phyloP scores from a whole-genome alignment of 2,113 vertebrate species.

The Cyprinodon brontotheroides region DNA sequence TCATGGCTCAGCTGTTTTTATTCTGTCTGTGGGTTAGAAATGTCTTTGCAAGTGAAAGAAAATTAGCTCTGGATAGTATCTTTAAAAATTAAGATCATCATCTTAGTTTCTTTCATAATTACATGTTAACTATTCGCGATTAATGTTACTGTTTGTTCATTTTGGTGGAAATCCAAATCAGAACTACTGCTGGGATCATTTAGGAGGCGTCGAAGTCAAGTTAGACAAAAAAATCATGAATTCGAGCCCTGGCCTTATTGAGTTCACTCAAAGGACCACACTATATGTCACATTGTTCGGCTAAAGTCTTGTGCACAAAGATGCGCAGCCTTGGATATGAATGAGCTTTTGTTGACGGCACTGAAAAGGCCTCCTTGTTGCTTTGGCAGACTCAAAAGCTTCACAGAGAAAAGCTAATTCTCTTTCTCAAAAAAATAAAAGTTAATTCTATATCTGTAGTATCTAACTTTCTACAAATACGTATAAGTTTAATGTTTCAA shows the following conservation, averaged over 20 bases:
- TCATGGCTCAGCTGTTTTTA: background rate
- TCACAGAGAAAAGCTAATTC: constrained; percentile 7
- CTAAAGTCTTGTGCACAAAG: constrained; percentile 45
- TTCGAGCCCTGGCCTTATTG: constrained; percentile 12
- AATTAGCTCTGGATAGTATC: background rate
- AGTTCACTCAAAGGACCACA: constrained; percentile 28
- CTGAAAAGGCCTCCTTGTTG: constrained; percentile 69
- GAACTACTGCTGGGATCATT: background rate
- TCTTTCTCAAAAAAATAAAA: constrained; percentile 7
- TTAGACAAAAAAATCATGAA: constrained; percentile 8
- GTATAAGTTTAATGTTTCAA: constrained; percentile 3
- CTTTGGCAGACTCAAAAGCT: constrained; percentile 49
- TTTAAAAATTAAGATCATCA: background rate
- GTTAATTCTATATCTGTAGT: constrained; percentile 5
- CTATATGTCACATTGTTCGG: constrained; percentile 47
- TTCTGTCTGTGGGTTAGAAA: background rate
- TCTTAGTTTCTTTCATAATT: background rate
- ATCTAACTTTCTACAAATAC: background rate
- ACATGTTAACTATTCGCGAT: background rate
- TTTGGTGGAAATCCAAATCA: background rate
- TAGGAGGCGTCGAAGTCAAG: constrained; percentile 15
- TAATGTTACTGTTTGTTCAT: background rate
- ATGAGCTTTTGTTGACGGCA: constrained; percentile 65
- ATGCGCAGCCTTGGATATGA: constrained; percentile 57
- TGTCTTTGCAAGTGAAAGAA: background rate